Base-by-base conservation (phyloP, 2,113 vertebrate species). In the Dasyprocta punctata region DNA sequence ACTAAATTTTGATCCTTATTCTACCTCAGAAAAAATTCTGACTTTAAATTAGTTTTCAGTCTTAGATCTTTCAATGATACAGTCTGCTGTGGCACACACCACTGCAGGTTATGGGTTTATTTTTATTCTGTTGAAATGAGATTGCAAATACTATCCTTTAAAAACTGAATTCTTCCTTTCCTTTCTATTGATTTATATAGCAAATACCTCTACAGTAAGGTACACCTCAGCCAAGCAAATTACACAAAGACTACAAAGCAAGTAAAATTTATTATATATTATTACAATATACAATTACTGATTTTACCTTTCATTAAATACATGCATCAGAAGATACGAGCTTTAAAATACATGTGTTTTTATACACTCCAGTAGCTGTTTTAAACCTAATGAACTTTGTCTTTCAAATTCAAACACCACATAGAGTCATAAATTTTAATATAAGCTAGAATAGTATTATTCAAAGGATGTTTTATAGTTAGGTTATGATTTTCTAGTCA, bases 81-180 rank as follows among this genome's bases (percentile, higher is more conserved):
- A 47, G 41, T 26, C 12, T 14, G 24, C 12, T 44, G 73, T 5
- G 28, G 73, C 11, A 14, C 2, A 0, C 12, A 7, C 16, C 16
- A 13, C 73, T 77, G 11, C 14, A 75, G 71, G 24, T 65, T 87
- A 17, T n/a, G 38, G 28, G 17, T 95, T 30, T 65, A 82, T 38
- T 86, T 91, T 81, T 38, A 73, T 71, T 83, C 52, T 44, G 24
- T 52, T 92, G 36, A 16, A 63, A 41, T 60, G 52, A 92, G 36
- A 91, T 3, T 84, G 2, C 56, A 61, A 86, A 63, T 73, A 47
- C 63, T 49, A 41, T 49, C n/a, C 52, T 92, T 84, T 28, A 80
- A 49, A 78, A 96, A 96, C 82, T 20, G 24, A 96, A 92, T 73
- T 47, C 20, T 38, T 81, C 71, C n/a, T 92, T 95, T 97, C 67